phyloP scores from a whole-genome alignment of 2,888 invertebrate species.

The Muschampia plurimacula region DNA sequence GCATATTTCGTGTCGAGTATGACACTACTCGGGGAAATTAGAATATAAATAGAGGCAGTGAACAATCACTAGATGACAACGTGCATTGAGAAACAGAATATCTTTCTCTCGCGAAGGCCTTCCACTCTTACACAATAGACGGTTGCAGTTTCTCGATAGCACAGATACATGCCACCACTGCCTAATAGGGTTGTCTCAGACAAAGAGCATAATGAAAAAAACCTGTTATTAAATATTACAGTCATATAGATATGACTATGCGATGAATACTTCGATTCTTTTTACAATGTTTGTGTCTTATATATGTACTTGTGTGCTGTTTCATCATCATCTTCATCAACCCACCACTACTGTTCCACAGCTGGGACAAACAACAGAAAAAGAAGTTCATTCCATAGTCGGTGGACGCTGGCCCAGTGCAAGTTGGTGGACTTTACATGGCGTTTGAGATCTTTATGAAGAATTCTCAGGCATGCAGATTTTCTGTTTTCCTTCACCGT shows the following conservation, averaged over 20 bases:
- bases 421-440: too few species aligned
- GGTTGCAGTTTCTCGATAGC: conserved; percentile 58
- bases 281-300: background rate
- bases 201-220: conserved; percentile 40
- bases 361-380: too few species aligned
- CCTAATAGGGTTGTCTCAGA: conserved; percentile 43
- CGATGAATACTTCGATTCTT: background rate
- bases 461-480: too few species aligned
- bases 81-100: conserved; percentile 71
- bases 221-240: conserved; percentile 2
- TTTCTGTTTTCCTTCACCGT: too few species aligned
- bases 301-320: too few species aligned
- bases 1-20: conserved; percentile 45
- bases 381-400: too few species aligned
- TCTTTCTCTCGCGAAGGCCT: conserved; percentile 80
- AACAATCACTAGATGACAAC: conserved; percentile 74
- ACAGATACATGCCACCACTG: conserved; percentile 45
- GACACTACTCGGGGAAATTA: conserved; percentile 52
- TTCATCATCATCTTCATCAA: too few species aligned
- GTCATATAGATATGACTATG: background rate
- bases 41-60: conserved; percentile 60
- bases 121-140: conserved; percentile 74
- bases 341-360: too few species aligned
- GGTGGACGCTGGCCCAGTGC: too few species aligned
- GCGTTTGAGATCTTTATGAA: too few species aligned